Conservation (phyloP, 2,797 vertebrate species). For the Cynodonichthys magdalenae region DNA sequence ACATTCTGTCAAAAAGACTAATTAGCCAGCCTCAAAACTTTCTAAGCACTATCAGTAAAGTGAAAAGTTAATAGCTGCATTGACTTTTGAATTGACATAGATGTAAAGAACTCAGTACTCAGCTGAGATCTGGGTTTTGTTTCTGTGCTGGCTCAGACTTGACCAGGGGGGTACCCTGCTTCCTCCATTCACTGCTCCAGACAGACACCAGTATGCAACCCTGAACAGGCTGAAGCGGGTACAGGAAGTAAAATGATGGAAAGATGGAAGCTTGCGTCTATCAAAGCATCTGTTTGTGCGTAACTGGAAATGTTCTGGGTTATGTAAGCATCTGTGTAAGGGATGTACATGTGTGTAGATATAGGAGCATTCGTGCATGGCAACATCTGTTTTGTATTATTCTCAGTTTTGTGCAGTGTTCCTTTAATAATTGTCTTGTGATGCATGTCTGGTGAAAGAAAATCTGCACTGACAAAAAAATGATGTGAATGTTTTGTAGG, state of each 20-base stretch:
- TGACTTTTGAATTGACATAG: background rate
- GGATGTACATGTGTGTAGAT: constrained; percentile 38
- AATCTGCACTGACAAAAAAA: background rate
- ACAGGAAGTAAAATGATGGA: background rate
- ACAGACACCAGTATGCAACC: no score
- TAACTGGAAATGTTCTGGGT: background rate
- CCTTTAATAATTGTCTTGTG: constrained; percentile 17
- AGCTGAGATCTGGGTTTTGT: no score
- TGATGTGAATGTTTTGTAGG: no score
- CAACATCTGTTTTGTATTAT: constrained; percentile 39
- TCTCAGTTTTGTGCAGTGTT: constrained; percentile 28
- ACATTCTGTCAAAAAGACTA: background rate
- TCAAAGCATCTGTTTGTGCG: constrained; percentile 1
- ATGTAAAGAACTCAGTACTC: background rate
- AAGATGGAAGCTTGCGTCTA: no score
- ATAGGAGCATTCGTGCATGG: constrained; percentile 55
- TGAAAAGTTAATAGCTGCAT: background rate
- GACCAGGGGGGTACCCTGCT: no score
- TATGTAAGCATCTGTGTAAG: constrained; percentile 12
- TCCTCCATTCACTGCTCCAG: no score
- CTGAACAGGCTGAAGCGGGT: no score
- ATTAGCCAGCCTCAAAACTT: background rate
- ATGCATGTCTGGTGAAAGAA: background rate
- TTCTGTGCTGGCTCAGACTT: no score
- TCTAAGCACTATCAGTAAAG: background rate